phyloP scores from a whole-genome alignment of 2,113 vertebrate species.

The Brachionichthys hirsutus region DNA sequence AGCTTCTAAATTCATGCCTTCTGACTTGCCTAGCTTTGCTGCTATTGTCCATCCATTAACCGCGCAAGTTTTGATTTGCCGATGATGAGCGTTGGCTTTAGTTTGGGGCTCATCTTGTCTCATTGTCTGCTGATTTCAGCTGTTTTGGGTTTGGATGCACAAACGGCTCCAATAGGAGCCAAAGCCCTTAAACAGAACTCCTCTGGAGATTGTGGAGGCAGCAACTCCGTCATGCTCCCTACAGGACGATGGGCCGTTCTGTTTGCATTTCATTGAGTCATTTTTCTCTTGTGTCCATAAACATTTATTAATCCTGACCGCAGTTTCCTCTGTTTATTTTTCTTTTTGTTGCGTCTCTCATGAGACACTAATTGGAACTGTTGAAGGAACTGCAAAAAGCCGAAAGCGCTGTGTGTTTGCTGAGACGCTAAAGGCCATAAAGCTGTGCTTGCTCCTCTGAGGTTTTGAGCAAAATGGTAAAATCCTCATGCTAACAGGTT shows the following conservation, averaged over 20 bases:
- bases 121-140: constrained; percentile 15
- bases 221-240: not conserved
- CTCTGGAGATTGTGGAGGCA: constrained; percentile 2
- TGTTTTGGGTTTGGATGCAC: constrained; percentile 26
- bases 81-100: constrained; percentile 17
- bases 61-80: not conserved
- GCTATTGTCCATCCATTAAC: constrained; percentile 31
- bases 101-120: constrained; percentile 24
- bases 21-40: constrained; percentile 29
- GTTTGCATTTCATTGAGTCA: not conserved
- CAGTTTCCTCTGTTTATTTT: not conserved
- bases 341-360: too few relatives aligned
- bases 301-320: constrained; percentile 1
- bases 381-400: too few relatives aligned
- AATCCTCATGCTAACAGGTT: too few relatives aligned
- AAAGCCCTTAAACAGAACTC: constrained; percentile 6
- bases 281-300: not conserved
- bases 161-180: not conserved
- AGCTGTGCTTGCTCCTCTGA: too few relatives aligned
- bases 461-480: too few relatives aligned
- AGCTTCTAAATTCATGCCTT: constrained; percentile 1
- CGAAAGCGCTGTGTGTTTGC: too few relatives aligned
- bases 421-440: too few relatives aligned
- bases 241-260: not conserved
- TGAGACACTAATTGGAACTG: too few relatives aligned